Evolutionary conservation across 2,888 invertebrate genomes (phyloP).

Genomic region (Acronicta leporina): DNA sequence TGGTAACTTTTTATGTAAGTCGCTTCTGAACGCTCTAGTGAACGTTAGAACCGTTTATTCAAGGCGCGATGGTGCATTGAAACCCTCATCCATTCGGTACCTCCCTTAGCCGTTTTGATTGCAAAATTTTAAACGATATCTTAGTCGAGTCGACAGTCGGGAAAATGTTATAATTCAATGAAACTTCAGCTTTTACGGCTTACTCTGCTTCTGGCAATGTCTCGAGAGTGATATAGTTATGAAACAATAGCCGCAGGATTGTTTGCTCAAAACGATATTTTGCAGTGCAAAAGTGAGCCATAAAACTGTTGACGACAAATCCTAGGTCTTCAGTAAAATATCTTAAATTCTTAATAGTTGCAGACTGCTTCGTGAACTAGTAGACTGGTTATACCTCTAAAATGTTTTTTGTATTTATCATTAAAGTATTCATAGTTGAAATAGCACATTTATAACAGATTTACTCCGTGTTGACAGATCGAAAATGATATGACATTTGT

Average conservation of each 20-base stretch:
- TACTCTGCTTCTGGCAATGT: slow-evolving; percentile 83
- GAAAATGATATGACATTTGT: slow-evolving; percentile 71
- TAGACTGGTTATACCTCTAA: slow-evolving; percentile 87
- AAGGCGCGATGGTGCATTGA: slow-evolving; percentile 59
- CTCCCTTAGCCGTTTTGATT: slow-evolving; percentile 57
- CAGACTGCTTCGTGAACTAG: slow-evolving; percentile 86
- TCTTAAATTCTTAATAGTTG: slow-evolving; percentile 72
- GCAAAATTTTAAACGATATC: slow-evolving; percentile 55
- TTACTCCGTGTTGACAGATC: slow-evolving; percentile 73
- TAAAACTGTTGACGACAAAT: slow-evolving; percentile 78
- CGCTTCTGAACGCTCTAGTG: slow-evolving; percentile 66
- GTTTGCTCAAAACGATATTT: slow-evolving; percentile 83
- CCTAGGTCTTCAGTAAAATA: slow-evolving; percentile 84
- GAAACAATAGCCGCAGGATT: slow-evolving; percentile 72
- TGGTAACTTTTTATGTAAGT: slow-evolving; percentile 71
- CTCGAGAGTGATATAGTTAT: slow-evolving; percentile 61
- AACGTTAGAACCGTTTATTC: slow-evolving; percentile 61
- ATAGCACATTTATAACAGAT: slow-evolving; percentile 76
- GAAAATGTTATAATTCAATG: slow-evolving; percentile 66
- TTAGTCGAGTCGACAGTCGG: slow-evolving; percentile 63
- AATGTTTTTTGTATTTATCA: slow-evolving; percentile 78
- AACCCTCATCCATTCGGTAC: slow-evolving; percentile 47
- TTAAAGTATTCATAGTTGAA: slow-evolving; percentile 78
- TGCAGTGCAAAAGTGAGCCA: slow-evolving; percentile 88
- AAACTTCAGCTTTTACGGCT: slow-evolving; percentile 85